These are phyloP conservation scores for Aphodius granarius DNA, from an alignment of 2,888 invertebrate genomes.

Conservation along the genomic window DNA sequence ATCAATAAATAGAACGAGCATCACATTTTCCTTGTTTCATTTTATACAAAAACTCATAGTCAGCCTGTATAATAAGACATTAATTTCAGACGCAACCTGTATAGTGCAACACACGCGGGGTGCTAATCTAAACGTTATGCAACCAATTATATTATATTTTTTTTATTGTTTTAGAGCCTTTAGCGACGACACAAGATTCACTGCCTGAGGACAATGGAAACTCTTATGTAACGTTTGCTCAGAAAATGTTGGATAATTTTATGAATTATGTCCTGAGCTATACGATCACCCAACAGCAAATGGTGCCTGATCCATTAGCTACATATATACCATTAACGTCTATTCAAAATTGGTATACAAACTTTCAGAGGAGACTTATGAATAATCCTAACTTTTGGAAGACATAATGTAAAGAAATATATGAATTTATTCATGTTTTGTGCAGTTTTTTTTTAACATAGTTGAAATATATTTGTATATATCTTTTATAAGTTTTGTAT, in stretches of 20 bases:
- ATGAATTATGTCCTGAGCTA: conserved; percentile 93
- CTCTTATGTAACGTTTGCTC: conserved; percentile 69
- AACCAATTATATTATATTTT: too few relatives aligned
- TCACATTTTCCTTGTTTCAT: too few relatives aligned
- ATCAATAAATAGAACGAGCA: too few relatives aligned
- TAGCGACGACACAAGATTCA: conserved; percentile 55
- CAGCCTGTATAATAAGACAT: too few relatives aligned
- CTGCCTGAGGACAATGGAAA: conserved; percentile 48
- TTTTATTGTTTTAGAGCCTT: too few relatives aligned
- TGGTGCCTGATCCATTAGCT: conserved; percentile 76
- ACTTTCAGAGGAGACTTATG: conserved; percentile 83
- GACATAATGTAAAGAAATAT: conserved; percentile 54
- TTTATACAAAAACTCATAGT: too few relatives aligned
- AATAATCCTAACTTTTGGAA: conserved; percentile 96
- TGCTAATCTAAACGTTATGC: too few relatives aligned
- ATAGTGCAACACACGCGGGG: too few relatives aligned
- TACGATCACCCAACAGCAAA: conserved; percentile 76
- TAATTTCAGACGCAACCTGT: too few relatives aligned
- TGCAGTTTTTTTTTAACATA: not conserved
- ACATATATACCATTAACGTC: conserved; percentile 86
- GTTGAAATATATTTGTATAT: not conserved
- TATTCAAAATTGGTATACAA: conserved; percentile 92
- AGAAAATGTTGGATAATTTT: conserved; percentile 92
- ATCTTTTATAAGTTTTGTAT: not conserved
- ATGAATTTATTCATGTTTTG: conserved; percentile 40